Evolutionary conservation across 2,888 invertebrate genomes (phyloP).

Genomic region (Sinelater perroti): DNA sequence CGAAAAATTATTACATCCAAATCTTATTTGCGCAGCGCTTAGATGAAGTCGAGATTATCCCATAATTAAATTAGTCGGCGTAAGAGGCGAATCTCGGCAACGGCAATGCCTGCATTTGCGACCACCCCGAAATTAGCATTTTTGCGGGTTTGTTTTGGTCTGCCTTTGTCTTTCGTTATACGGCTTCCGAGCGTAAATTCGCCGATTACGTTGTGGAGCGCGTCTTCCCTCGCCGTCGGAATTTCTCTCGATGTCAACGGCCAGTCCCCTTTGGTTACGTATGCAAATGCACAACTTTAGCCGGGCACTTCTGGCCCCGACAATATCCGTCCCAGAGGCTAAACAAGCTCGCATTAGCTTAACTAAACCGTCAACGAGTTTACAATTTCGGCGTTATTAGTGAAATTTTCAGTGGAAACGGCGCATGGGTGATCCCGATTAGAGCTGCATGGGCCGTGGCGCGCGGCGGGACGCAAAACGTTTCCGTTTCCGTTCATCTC

Average conservation of each 20-base stretch:
- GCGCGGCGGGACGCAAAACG: slow-evolving; percentile 32
- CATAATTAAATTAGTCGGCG: too few relatives aligned
- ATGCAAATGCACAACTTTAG: slow-evolving; percentile 3
- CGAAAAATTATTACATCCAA: too few relatives aligned
- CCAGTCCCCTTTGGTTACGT: neutral
- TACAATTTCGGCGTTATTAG: slow-evolving; percentile 9
- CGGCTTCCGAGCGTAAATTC: too few relatives aligned
- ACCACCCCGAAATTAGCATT: too few relatives aligned
- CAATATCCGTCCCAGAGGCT: neutral
- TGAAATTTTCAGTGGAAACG: slow-evolving; percentile 17
- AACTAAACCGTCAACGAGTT: neutral
- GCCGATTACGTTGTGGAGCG: neutral
- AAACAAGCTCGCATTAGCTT: slow-evolving; percentile 5
- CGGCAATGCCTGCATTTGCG: too few relatives aligned
- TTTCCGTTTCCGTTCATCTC: slow-evolving; percentile 35
- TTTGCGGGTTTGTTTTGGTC: too few relatives aligned
- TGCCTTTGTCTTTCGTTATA: too few relatives aligned
- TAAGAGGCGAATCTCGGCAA: too few relatives aligned
- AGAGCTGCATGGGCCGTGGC: slow-evolving; percentile 24
- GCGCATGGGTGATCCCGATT: slow-evolving; percentile 28
- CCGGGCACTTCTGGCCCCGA: neutral
- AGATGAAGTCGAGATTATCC: too few relatives aligned
- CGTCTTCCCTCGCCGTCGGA: neutral
- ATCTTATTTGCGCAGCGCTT: too few relatives aligned
- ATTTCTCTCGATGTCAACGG: neutral